A percentile compares a stretch with the other conserved stretches of the same genome.
These are phyloP conservation scores for Xiphophorus couchianus DNA, from an alignment of 2,113 vertebrate species.

Conservation along the genomic window DNA sequence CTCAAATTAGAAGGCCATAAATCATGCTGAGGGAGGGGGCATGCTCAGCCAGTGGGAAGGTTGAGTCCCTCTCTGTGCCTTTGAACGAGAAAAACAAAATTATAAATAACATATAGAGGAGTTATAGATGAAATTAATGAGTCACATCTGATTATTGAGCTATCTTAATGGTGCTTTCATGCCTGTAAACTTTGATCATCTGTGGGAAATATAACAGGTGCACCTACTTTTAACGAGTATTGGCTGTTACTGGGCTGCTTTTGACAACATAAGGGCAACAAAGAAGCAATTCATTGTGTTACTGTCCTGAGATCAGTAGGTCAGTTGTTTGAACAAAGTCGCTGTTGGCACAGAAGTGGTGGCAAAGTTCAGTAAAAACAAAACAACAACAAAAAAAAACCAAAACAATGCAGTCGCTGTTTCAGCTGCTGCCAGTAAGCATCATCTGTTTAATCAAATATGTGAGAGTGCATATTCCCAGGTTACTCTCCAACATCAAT, in stretches of 20 bases:
- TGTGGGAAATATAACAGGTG: constrained; percentile 42
- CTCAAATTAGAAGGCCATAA: constrained; percentile 69
- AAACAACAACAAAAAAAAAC: not conserved
- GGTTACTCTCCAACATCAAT: constrained; percentile 19
- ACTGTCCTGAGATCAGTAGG: not conserved
- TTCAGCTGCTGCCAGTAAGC: not conserved
- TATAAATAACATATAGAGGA: constrained; percentile 61
- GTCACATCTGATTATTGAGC: constrained; percentile 52
- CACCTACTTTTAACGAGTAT: constrained; percentile 2
- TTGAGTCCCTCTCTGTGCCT: constrained; percentile 53
- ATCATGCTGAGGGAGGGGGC: constrained; percentile 50
- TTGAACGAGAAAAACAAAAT: constrained; percentile 55
- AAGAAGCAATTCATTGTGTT: constrained; percentile 10
- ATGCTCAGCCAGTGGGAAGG: constrained; percentile 67
- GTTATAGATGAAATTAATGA: constrained; percentile 70
- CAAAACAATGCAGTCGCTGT: not conserved
- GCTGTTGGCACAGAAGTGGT: constrained; percentile 5
- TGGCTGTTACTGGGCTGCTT: not conserved
- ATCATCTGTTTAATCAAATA: constrained; percentile 18
- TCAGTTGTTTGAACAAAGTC: constrained; percentile 1
- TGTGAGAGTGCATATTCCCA: constrained; percentile 1
- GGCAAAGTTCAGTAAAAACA: not conserved
- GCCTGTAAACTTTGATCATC: constrained; percentile 33
- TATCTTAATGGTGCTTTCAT: constrained; percentile 30
- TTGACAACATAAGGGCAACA: constrained; percentile 14